A percentile compares a stretch with the other conserved stretches of the same genome.
These are phyloP conservation scores for Apodemia hepburni DNA, from an alignment of 2,888 invertebrate species.

Conservation along the genomic window DNA sequence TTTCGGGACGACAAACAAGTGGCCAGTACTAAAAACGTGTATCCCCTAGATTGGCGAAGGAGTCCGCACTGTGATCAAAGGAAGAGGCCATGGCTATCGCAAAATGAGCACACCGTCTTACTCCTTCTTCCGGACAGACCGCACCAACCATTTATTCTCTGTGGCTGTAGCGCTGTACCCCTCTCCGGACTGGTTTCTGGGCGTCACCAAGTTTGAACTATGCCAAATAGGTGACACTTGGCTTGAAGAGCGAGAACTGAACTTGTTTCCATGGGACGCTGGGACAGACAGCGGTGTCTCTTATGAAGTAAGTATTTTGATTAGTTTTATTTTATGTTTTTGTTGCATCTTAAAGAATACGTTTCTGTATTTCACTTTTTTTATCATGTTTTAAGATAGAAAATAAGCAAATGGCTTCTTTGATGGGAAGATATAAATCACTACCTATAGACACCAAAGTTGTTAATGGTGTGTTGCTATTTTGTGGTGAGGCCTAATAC, in stretches of 20 bases:
- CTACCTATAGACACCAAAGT: too few relatives aligned
- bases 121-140: slow-evolving; percentile 59
- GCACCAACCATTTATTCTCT: slow-evolving; percentile 55
- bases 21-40: background rate
- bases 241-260: slow-evolving; percentile 89
- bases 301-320: slow-evolving; percentile 84
- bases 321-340: background rate
- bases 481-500: too few relatives aligned
- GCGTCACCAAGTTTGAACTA: slow-evolving; percentile 92
- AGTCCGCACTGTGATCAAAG: slow-evolving; percentile 63
- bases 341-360: too few relatives aligned
- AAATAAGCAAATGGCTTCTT: too few relatives aligned
- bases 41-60: slow-evolving; percentile 56
- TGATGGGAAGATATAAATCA: too few relatives aligned
- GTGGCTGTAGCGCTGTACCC: slow-evolving; percentile 55
- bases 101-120: slow-evolving; percentile 61
- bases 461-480: too few relatives aligned
- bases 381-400: too few relatives aligned
- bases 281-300: slow-evolving; percentile 96
- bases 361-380: too few relatives aligned
- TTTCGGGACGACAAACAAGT: too few relatives aligned
- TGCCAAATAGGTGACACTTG: slow-evolving; percentile 94
- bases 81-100: slow-evolving; percentile 63
- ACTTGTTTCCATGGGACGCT: slow-evolving; percentile 97
- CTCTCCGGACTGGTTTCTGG: slow-evolving; percentile 98